A percentile compares a stretch with the other conserved stretches of the same genome.
phyloP scores from a whole-genome alignment of 1,140 invertebrate genomes.

The Wiebesia pumilae region DNA sequence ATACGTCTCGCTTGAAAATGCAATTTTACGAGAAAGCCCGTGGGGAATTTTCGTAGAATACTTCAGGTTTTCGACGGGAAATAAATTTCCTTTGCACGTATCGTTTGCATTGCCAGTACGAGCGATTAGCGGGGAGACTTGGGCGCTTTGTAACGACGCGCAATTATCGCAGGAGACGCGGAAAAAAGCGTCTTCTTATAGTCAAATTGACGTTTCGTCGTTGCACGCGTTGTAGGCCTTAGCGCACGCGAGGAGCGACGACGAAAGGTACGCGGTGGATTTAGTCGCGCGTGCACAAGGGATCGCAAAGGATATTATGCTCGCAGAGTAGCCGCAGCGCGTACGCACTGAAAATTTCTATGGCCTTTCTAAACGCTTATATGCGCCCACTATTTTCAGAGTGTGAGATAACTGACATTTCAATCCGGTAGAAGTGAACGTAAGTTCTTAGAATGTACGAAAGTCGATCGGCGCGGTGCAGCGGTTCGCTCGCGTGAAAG shows the following conservation, averaged over 20 bases:
- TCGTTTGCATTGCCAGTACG: no score
- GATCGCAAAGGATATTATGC: background rate
- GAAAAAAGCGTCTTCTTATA: slow-evolving; percentile 10
- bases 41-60: background rate
- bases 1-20: no score
- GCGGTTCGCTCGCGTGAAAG: slow-evolving; percentile 45
- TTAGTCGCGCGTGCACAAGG: background rate
- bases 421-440: slow-evolving; percentile 54
- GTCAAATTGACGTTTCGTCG: background rate
- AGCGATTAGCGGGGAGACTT: background rate
- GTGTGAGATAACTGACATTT: slow-evolving; percentile 55
- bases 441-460: slow-evolving; percentile 51
- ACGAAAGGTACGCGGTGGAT: background rate
- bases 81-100: background rate
- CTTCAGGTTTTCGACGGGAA: background rate
- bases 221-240: no score
- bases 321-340: background rate
- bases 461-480: slow-evolving; percentile 47
- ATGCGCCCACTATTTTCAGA: slow-evolving; percentile 51
- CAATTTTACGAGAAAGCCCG: no score
- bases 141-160: background rate
- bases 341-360: slow-evolving; percentile 38
- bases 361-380: slow-evolving; percentile 51
- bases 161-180: background rate
- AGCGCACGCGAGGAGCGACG: background rate